Conservation (phyloP, 2,888 invertebrate species). For the Drosophila yooni region DNA sequence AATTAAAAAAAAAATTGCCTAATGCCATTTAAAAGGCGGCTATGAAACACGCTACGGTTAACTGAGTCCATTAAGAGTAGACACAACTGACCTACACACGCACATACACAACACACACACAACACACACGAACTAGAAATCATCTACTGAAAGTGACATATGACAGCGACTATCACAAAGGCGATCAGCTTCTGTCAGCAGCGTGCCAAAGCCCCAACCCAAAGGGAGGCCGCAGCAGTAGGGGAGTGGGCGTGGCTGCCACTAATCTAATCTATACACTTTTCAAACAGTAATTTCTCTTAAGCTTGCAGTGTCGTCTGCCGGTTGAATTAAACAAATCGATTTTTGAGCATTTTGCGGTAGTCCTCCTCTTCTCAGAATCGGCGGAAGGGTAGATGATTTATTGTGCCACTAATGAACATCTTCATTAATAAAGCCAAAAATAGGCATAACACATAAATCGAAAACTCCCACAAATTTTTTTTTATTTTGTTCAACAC, state of each 20-base stretch:
- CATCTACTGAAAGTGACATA: conserved; percentile 37
- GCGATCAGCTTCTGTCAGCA: conserved; percentile 57
- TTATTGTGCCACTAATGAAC: background rate
- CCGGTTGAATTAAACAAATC: conserved; percentile 9
- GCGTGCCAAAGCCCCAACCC: conserved; percentile 46
- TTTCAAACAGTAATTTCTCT: conserved; percentile 58
- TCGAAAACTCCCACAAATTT: background rate
- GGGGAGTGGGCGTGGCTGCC: background rate
- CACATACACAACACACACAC: conserved; percentile 1
- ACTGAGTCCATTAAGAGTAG: conserved; percentile 22
- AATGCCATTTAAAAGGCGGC: background rate
- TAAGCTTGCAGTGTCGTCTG: background rate
- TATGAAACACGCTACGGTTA: conserved; percentile 20
- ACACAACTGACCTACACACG: conserved; percentile 56
- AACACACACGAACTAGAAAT: background rate
- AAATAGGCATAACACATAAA: background rate
- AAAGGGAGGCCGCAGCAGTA: background rate
- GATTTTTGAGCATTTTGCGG: conserved; percentile 7
- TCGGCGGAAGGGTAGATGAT: background rate
- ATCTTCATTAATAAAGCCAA: conserved; percentile 2
- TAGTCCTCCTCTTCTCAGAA: background rate
- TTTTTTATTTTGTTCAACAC: background rate
- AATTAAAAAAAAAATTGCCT: conserved; percentile 15
- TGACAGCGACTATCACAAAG: conserved; percentile 53
- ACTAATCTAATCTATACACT: conserved; percentile 66